Conservation (phyloP, 2,888 invertebrate species). For the Philereme transversata region DNA sequence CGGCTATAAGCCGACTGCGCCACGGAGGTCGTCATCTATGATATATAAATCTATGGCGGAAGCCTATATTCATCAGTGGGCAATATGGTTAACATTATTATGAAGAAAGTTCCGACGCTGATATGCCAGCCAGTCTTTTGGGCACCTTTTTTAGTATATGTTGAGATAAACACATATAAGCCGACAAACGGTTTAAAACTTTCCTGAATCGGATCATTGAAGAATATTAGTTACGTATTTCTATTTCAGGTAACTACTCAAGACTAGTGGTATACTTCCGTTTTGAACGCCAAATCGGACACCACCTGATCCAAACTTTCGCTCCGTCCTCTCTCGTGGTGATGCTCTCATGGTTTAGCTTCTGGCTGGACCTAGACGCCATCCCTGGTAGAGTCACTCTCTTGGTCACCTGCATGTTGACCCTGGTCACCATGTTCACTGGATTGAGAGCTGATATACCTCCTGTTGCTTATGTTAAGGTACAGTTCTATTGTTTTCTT, state of each 20-base stretch:
- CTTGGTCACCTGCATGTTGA: slow-evolving; percentile 92
- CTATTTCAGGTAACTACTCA: slow-evolving; percentile 88
- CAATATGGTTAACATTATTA: no score
- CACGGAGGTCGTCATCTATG: no score
- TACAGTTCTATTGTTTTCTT: slow-evolving; percentile 49
- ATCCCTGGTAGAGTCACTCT: slow-evolving; percentile 92
- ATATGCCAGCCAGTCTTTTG: no score
- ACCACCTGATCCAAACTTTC: slow-evolving; percentile 93
- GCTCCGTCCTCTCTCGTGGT: slow-evolving; percentile 93
- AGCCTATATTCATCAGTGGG: no score
- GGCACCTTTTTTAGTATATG: no score
- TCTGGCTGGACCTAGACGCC: slow-evolving; percentile 93
- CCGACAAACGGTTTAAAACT: no score
- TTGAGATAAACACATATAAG: no score
- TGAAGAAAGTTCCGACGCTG: no score
- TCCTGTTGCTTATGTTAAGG: slow-evolving; percentile 94
- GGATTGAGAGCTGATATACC: slow-evolving; percentile 92
- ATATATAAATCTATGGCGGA: no score
- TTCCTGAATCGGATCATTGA: no score
- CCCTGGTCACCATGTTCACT: slow-evolving; percentile 93
- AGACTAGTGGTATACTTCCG: slow-evolving; percentile 90
- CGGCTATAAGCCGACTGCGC: no score
- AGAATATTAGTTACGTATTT: no score
- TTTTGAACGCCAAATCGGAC: slow-evolving; percentile 93
- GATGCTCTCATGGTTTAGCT: slow-evolving; percentile 94